Conservation (phyloP, 2,888 invertebrate species). For the Drosophila paramelanica region DNA sequence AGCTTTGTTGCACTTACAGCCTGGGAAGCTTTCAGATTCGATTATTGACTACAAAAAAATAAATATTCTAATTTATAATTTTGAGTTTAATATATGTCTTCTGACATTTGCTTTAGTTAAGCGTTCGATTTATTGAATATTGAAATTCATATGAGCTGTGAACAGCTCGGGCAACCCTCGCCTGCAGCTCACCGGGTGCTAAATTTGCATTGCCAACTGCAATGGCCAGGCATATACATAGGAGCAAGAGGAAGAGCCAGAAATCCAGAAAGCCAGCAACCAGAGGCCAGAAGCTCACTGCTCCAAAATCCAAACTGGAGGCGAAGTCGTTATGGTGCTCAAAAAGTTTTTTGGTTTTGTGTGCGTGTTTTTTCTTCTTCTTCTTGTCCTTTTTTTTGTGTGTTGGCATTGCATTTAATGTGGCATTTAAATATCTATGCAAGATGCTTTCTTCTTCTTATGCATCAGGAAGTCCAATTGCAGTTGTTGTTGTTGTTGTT, state of each 20-base stretch:
- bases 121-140: no score
- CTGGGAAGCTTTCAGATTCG: no score
- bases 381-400: background rate
- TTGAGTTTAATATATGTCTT: no score
- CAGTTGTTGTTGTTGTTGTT: conserved; percentile 17
- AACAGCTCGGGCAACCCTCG: background rate
- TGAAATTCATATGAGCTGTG: background rate
- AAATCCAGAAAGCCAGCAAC: background rate
- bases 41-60: no score
- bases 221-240: background rate
- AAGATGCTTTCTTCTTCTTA: conserved; percentile 10
- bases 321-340: conserved; percentile 27
- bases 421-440: conserved; percentile 47
- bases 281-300: background rate
- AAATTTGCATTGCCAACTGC: conserved; percentile 25
- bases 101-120: no score
- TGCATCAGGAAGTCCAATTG: background rate
- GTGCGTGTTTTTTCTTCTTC: background rate
- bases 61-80: no score
- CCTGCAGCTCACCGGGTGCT: background rate
- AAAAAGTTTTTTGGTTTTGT: conserved; percentile 13
- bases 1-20: background rate
- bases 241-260: background rate
- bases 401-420: conserved; percentile 51
- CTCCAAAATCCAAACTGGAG: conserved; percentile 3